A percentile compares a stretch with the other conserved stretches of the same genome.
These are phyloP conservation scores for Chrysemys picta DNA, from an alignment of 2,113 vertebrate genomes.

Conservation along the genomic window DNA sequence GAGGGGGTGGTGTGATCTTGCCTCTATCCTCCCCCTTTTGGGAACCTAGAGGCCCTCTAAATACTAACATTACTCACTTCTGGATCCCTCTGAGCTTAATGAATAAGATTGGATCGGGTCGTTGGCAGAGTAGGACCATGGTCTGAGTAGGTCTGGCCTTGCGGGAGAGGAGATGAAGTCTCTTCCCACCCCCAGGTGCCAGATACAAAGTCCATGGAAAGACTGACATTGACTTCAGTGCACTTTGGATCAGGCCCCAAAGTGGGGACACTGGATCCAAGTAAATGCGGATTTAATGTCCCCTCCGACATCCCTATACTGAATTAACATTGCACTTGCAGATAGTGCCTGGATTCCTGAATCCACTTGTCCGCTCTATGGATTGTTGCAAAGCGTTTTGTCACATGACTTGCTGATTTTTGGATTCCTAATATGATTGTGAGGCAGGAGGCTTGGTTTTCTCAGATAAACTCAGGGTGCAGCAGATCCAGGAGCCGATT, in stretches of 20 bases:
- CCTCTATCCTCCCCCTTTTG: background rate
- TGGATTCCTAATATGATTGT: too few relatives aligned
- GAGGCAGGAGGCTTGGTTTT: too few relatives aligned
- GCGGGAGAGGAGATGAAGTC: background rate
- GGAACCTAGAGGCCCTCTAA: background rate
- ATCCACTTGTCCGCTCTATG: rapidly evolving
- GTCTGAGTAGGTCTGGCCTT: background rate
- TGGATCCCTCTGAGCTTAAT: background rate
- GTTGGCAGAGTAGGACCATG: too few relatives aligned
- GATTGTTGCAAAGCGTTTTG: background rate
- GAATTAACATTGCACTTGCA: background rate
- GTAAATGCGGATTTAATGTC: background rate
- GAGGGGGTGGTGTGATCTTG: background rate
- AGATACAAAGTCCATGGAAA: background rate
- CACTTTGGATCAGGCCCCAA: too few relatives aligned
- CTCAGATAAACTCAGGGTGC: too few relatives aligned
- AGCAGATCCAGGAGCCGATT: too few relatives aligned
- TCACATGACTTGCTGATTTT: background rate
- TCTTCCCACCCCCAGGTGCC: background rate
- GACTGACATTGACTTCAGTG: too few relatives aligned
- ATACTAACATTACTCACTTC: rapidly evolving
- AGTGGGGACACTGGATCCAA: too few relatives aligned
- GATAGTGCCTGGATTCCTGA: rapidly evolving
- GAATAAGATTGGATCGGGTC: rapidly evolving
- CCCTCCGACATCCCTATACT: background rate